Percentiles rank a stretch among this genome's conserved stretches.
phyloP scores from a whole-genome alignment of 2,113 vertebrate genomes.

The Cynopterus brachyotis region DNA sequence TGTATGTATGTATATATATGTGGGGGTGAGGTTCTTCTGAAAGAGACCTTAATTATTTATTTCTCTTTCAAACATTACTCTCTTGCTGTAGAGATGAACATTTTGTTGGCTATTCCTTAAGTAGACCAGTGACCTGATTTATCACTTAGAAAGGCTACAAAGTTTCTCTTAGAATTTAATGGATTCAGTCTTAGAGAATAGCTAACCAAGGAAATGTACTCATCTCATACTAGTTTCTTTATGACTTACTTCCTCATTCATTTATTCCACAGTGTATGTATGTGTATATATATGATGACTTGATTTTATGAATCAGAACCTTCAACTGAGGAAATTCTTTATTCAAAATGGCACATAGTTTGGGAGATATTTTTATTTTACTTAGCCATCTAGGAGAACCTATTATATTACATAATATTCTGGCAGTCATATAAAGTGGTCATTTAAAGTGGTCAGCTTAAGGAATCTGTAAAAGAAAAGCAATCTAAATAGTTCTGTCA shows the following conservation, averaged over 20 bases:
- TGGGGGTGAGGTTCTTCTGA: background rate
- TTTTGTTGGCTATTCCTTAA: background rate
- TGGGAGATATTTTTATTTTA: background rate
- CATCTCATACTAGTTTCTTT: background rate
- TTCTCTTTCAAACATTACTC: background rate
- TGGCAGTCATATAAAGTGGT: background rate
- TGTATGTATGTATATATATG: no score
- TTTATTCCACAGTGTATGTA: background rate
- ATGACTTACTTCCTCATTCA: background rate
- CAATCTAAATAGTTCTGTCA: background rate
- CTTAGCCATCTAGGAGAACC: background rate
- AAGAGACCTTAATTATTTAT: background rate
- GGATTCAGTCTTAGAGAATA: background rate
- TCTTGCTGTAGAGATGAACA: background rate
- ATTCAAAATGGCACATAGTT: background rate
- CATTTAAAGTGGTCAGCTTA: background rate
- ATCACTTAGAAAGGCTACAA: background rate
- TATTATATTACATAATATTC: background rate
- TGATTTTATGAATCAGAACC: background rate
- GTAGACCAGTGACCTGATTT: background rate
- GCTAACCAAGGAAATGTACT: background rate
- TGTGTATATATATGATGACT: background rate
- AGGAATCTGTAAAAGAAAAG: background rate
- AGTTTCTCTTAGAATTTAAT: background rate
- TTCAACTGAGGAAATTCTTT: background rate